These are phyloP conservation scores for Tachycineta bicolor DNA, from an alignment of 2,113 vertebrate species.

Conservation along the genomic window DNA sequence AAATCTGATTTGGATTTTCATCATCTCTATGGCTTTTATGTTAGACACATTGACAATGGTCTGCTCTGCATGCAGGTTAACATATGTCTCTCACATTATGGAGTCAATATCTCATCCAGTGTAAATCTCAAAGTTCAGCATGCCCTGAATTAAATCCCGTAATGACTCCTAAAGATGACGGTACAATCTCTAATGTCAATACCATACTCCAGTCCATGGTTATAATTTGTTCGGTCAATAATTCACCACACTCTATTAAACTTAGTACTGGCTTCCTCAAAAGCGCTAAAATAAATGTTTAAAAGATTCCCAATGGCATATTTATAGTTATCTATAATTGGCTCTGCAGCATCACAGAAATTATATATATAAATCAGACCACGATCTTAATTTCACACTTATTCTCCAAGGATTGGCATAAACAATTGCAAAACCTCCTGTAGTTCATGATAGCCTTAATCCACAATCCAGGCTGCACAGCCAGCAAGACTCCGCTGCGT, in stretches of 20 bases:
- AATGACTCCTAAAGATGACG: slow-evolving; percentile 4
- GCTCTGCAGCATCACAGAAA: slow-evolving; percentile 11
- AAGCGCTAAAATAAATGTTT: not conserved
- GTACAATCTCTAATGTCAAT: slow-evolving; percentile 28
- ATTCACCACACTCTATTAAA: slow-evolving; percentile 40
- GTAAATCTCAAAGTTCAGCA: slow-evolving; percentile 42
- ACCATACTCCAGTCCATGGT: not conserved
- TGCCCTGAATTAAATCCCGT: not conserved
- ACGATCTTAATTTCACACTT: not conserved
- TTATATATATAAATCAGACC: not conserved
- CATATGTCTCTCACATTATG: not conserved
- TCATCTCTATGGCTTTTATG: not conserved
- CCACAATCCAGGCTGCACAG: not conserved
- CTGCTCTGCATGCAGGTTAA: not conserved
- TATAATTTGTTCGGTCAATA: slow-evolving; percentile 47
- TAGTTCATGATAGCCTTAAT: not conserved
- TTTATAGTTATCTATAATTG: slow-evolving; percentile 42
- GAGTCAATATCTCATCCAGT: not conserved
- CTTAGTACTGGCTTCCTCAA: slow-evolving; percentile 5
- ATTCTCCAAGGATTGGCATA: not conserved
- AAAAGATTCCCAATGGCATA: not conserved
- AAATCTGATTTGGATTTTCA: not conserved
- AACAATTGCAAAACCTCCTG: not conserved
- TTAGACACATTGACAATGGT: not conserved
- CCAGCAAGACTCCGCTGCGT: not conserved